phyloP scores from a whole-genome alignment of 2,888 invertebrate species.

The Pachliopta kotzebuea region DNA sequence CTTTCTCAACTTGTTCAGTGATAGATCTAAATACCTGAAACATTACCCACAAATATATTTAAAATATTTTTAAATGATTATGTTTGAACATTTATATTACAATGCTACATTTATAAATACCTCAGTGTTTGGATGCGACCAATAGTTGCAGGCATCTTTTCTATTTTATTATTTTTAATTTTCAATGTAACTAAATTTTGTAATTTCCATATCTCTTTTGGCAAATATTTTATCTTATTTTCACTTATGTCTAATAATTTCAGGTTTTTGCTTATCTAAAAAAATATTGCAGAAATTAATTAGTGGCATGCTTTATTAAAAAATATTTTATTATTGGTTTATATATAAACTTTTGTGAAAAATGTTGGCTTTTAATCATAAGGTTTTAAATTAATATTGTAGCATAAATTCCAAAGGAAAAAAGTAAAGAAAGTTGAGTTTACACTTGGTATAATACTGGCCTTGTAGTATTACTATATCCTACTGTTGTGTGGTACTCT shows the following conservation, averaged over 20 bases:
- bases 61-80: slow-evolving; percentile 4
- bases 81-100: neutral
- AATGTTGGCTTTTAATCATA: no score
- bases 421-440: no score
- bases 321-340: no score
- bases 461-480: no score
- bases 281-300: slow-evolving; percentile 24
- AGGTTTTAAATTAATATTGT: no score
- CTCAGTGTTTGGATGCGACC: slow-evolving; percentile 80
- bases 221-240: slow-evolving; percentile 80
- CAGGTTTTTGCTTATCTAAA: slow-evolving; percentile 73
- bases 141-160: slow-evolving; percentile 82
- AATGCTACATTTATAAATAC: slow-evolving; percentile 44
- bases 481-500: no score
- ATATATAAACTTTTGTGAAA: no score
- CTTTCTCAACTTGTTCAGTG: slow-evolving; percentile 73
- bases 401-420: no score
- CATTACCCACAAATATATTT: neutral
- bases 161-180: slow-evolving; percentile 82
- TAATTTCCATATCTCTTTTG: slow-evolving; percentile 83
- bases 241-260: slow-evolving; percentile 83
- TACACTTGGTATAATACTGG: no score
- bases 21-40: slow-evolving; percentile 76
- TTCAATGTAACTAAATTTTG: slow-evolving; percentile 82
- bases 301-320: neutral